Base-by-base conservation (phyloP, 2,797 vertebrate species). In the Phaenicophaeus curvirostris region DNA sequence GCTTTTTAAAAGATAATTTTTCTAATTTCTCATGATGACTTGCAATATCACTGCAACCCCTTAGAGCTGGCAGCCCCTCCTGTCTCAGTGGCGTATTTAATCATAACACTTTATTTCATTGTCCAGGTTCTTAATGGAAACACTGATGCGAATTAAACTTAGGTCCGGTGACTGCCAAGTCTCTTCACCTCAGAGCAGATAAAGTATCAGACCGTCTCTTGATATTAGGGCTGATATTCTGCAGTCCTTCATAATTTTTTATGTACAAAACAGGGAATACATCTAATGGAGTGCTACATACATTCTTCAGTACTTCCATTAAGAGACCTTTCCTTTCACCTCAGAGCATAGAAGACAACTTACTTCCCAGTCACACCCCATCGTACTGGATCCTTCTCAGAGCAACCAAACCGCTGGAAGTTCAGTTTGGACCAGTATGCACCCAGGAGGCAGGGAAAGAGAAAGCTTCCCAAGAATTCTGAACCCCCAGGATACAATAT, bases 141-240 rank as follows among this genome's bases (percentile, higher is more conserved):
- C 53, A 35, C 37, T 7, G 61, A 61, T 76, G 44, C 46, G 44
- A 92, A 90, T 53, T 63, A 71, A 89, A 74, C 63, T 53, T 2
- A 0, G 28, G 53, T 71, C 27, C 0, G 0, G 58, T 3, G 33
- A 35, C 48, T 89, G 91, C 59, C 87, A 85, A 87, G 61, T 35
- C 31, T 58, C 81, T 80, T 81, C 50, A 33, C 51, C n/a, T 48
- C 78, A 74, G 50, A 74, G 75, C 48, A 87, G 75, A 83, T 62
- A 27, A 75, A 91, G 21, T 25, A 80, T 73, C 67, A 68, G 72
- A 27, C 31, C 44, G 12, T 42, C 39, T 79, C 78, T n/a, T 25
- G 11, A 48, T 31, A 37, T 50, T 19, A 11, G 24, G 66, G 51
- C 35, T 66, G 77, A 85, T 78, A 50, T 9, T 75, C 19, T 66